These are phyloP conservation scores for Pachymerium ferrugineum DNA, from an alignment of 2,888 invertebrate species.

Conservation along the genomic window DNA sequence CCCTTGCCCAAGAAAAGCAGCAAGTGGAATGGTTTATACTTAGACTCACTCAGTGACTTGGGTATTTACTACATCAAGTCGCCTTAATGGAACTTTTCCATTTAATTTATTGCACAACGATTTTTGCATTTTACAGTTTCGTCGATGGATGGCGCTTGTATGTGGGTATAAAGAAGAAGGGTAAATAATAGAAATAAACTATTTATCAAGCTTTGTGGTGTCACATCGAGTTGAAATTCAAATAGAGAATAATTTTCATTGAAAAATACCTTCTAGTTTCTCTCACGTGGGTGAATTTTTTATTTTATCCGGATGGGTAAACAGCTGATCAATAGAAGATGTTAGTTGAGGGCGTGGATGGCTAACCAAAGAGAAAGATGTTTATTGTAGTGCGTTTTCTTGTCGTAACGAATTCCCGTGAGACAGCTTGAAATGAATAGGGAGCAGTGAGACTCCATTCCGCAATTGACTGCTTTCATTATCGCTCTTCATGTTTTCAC, in stretches of 20 bases:
- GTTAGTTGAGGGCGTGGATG: not conserved
- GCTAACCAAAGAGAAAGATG: constrained; percentile 6
- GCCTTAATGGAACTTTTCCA: constrained; percentile 6
- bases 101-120: not conserved
- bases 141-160: not conserved
- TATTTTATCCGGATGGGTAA: not conserved
- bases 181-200: not conserved
- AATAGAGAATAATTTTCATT: not conserved
- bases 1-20: not conserved
- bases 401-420: not conserved
- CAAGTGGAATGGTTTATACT: constrained; percentile 12
- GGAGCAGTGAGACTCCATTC: too few relatives aligned
- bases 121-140: too few relatives aligned
- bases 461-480: constrained; percentile 15
- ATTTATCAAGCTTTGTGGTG: not conserved
- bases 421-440: constrained; percentile 14
- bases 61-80: not conserved
- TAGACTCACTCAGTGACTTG: not conserved
- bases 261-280: not conserved
- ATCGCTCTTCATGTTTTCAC: constrained; percentile 1
- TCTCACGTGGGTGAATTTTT: not conserved
- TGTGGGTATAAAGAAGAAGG: not conserved
- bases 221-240: not conserved
- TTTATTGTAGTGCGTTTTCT: constrained; percentile 5
- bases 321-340: not conserved